Evolutionary conservation across 2,888 invertebrate genomes (phyloP), one percentile per base, ranked within the genome.

Genomic region (Ormyrus thymus): DNA sequence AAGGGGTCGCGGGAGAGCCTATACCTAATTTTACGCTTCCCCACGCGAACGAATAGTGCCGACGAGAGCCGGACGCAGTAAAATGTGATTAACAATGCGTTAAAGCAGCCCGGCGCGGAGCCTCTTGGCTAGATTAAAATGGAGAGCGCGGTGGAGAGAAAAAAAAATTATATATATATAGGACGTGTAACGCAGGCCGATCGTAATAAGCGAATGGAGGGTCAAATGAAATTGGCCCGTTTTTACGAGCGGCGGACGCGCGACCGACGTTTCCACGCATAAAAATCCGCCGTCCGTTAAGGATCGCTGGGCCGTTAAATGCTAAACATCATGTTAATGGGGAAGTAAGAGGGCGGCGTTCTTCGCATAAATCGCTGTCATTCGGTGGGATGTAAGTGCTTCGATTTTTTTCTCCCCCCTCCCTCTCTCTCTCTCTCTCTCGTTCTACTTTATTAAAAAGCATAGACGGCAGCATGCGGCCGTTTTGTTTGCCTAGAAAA

Each of bases 181-280:
- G 29, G 29, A 29, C 29, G 2, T 29, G 29, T 29, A 68, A 55
- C 46, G 48, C 61, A 0, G 29, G 29, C 0, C 48, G 55, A 61
- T 70, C 15, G 69, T 70, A 70, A 64, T 76, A 76, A 76, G 64
- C 56, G 62, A 76, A 70, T 70, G 62, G 64, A 76, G 70, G 48
- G 62, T 70, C 68, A n/a, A 69, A 69, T 61, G 45, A 58, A 69
- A 76, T 69, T 46, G 69, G 43, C 50, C 4, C 29, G 29, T 64
- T 76, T 76, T 76, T 70, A 76, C 43, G 76, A 70, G 56, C 10
- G 8, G 43, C n/a, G 50, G 70, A 59, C 50, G 43, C n/a, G 50
- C 51, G 50, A 29, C 29, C 43, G 13, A 68, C 55, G 69, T 55
- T 55, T 62, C 29, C 75, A 55, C 51, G 68, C 65, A 73, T 73